Conservation (phyloP, 1,140 invertebrate species). For the Tyrophagus putrescentiae region DNA sequence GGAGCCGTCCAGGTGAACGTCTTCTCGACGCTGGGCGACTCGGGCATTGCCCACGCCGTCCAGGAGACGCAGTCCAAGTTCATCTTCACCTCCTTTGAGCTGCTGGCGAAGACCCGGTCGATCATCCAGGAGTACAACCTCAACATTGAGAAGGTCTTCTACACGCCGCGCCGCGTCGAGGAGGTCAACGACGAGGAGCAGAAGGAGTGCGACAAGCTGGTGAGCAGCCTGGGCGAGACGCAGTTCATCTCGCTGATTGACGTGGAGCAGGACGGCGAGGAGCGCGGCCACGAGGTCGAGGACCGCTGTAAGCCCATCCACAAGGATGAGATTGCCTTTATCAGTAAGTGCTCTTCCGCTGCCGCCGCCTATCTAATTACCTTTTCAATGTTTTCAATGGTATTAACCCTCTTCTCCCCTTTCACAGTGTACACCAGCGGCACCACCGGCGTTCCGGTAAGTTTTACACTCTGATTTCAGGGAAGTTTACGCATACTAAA, state of each 20-base stretch:
- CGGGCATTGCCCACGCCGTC: constrained; percentile 84
- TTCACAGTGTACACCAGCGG: constrained; percentile 20
- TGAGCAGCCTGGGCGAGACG: background rate
- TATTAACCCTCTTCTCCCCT: background rate
- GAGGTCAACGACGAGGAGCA: background rate
- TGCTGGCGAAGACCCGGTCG: constrained; percentile 31
- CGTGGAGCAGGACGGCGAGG: background rate
- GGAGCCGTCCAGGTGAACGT: constrained; percentile 66
- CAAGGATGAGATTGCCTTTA: constrained; percentile 13
- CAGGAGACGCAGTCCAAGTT: constrained; percentile 79
- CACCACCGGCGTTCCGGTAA: constrained; percentile 53
- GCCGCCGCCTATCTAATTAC: background rate
- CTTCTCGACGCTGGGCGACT: constrained; percentile 88
- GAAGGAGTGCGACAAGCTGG: background rate
- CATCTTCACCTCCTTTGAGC: constrained; percentile 49
- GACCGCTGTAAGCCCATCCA: background rate
- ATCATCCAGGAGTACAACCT: constrained; percentile 15
- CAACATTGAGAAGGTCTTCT: constrained; percentile 1
- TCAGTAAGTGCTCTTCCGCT: background rate
- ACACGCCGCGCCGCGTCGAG: background rate
- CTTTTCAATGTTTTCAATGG: background rate
- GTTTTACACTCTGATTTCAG: too few species aligned
- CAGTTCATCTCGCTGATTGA: background rate
- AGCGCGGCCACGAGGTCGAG: constrained; percentile 5
- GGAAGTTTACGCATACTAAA: constrained; percentile 92